Conservation (phyloP, 1,140 invertebrate genomes). For the Lasaia peninsularis region DNA sequence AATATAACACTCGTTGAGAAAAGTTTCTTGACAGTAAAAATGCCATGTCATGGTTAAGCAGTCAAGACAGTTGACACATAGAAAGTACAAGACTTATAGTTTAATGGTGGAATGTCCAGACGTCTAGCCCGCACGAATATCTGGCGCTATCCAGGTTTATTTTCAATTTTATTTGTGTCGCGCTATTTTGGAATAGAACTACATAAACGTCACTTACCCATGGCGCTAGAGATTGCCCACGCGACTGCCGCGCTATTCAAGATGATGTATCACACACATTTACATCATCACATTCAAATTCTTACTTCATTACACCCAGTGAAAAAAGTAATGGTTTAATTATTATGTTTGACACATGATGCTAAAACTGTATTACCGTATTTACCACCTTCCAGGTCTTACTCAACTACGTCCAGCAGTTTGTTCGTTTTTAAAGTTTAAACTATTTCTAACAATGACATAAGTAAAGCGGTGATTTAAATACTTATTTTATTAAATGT, state of each 20-base stretch:
- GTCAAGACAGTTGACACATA: constrained; percentile 24
- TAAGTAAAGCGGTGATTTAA: no score
- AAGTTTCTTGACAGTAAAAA: background rate
- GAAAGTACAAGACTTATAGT: constrained; percentile 39
- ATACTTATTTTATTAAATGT: no score
- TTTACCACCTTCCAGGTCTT: no score
- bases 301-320: background rate
- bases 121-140: constrained; percentile 49
- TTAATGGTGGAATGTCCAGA: constrained; percentile 56
- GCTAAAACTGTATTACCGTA: no score
- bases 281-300: background rate
- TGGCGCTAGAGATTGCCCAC: constrained; percentile 47
- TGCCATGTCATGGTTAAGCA: constrained; percentile 15
- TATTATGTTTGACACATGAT: no score
- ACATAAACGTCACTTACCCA: constrained; percentile 57
- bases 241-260: constrained; percentile 26
- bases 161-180: constrained; percentile 75
- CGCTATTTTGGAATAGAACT: constrained; percentile 67
- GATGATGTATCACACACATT: constrained; percentile 16
- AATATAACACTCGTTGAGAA: no score
- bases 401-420: no score
- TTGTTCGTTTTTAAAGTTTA: no score
- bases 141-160: constrained; percentile 70
- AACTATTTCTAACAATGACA: no score
- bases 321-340: background rate